A percentile compares a stretch with the other conserved stretches of the same genome.
Evolutionary conservation across 2,797 vertebrate genomes (phyloP).

Genomic region (Poeciliopsis paucimaculata): DNA sequence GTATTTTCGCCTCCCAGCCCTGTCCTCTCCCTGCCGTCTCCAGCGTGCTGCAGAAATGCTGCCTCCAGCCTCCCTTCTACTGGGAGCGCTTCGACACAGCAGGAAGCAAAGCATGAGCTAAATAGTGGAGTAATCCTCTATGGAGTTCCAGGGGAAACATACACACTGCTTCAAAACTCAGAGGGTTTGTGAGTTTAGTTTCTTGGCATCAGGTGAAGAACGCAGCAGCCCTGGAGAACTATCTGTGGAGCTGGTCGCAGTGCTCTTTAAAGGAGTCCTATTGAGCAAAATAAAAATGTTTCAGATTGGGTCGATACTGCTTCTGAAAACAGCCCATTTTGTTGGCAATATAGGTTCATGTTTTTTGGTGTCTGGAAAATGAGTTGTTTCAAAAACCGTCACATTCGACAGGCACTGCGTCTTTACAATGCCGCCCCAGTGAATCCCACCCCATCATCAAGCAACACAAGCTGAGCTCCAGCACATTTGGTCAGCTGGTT

Average conservation of each 20-base stretch:
- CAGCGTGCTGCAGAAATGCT: slow-evolving; percentile 37
- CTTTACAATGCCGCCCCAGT: no score
- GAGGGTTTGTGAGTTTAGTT: slow-evolving; percentile 59
- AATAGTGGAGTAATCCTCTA: slow-evolving; percentile 61
- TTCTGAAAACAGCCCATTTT: no score
- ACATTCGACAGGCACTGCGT: no score
- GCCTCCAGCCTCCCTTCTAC: slow-evolving; percentile 63
- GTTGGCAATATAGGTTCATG: no score
- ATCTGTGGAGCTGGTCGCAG: slow-evolving; percentile 38
- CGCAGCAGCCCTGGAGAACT: slow-evolving; percentile 39
- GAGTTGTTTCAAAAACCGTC: no score
- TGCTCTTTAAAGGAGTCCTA: slow-evolving; percentile 27
- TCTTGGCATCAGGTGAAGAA: slow-evolving; percentile 57
- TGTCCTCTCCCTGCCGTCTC: slow-evolving; percentile 42
- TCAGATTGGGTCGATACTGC: no score
- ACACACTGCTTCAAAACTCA: slow-evolving; percentile 56
- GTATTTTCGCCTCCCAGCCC: slow-evolving; percentile 51
- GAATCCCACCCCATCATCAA: no score
- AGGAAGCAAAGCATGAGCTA: slow-evolving; percentile 65
- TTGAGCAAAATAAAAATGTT: no score
- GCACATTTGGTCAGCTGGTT: no score
- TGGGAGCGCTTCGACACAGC: slow-evolving; percentile 59
- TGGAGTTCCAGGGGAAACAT: slow-evolving; percentile 49
- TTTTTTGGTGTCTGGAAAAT: no score
- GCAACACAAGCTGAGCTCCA: no score